Base-by-base conservation (phyloP, 2,113 vertebrate species). In the Entelurus aequoreus region DNA sequence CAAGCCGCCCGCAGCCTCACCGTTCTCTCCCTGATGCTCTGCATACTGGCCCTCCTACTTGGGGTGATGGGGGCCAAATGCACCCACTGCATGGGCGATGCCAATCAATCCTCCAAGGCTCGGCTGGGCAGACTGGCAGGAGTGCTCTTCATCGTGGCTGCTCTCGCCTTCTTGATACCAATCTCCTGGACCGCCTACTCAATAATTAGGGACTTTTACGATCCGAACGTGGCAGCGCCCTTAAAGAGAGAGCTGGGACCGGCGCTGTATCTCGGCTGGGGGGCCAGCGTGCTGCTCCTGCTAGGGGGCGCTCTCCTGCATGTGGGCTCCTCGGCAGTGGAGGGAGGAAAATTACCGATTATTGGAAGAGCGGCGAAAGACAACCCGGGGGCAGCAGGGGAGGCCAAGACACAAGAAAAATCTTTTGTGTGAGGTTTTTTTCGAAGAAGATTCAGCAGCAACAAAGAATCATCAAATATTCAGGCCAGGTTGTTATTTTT, bases 11-110 rank as follows among this genome's bases (percentile, higher is more conserved):
- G 93, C 0, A 76, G 86, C 54, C 86, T 94, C 74, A 87, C 87
- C 0, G 71, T 94, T 0, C 65, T 94, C 7, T 83, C 91, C 21
- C 83, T 94, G 47, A 83, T 94, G 19, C 68, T 94, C 52, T 89
- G 91, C 16, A 47, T 92, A 37, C 74, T 94, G 1, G 93, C 90
- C 5, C 68, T 94, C 16, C 75, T 88, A 2, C 74, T 93, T 5
- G 88, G 84, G n/a, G 87, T 94, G 48, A 76, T 79, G 0, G 93
- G 93, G 0, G 91, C 91, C 59, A 93, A 94, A 74, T 92, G 93
- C 47, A 95, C 93, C 6, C 92, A 89, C 46, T 94, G 93, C 46
- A 83, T 94, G 74, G 91, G 88, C 0, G 71, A 78, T 10, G 81
- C 81, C 0, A 79, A 78, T 65, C 89, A 90, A 44, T 76, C 58